A percentile compares a stretch with the other conserved stretches of the same genome.
These are phyloP conservation scores for Threskiornis aethiopicus DNA, from an alignment of 2,797 vertebrate species.

Conservation along the genomic window DNA sequence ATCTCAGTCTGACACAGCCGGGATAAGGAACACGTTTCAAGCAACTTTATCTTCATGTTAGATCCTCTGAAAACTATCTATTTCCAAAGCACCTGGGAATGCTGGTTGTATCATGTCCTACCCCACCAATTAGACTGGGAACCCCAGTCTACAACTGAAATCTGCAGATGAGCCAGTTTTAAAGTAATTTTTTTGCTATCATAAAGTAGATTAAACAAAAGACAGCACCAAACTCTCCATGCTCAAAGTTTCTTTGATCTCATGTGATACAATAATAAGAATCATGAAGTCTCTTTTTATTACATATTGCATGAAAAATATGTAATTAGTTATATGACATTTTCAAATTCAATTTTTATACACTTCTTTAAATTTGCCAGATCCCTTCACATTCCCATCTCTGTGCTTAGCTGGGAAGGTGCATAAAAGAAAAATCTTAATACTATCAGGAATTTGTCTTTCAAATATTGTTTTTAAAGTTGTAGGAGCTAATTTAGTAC, in stretches of 20 bases:
- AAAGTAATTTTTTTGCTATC: not conserved
- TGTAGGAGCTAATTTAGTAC: slow-evolving; percentile 58
- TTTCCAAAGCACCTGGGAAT: not conserved
- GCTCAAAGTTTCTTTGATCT: not conserved
- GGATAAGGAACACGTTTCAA: not conserved
- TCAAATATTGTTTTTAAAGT: slow-evolving; percentile 57
- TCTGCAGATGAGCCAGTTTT: not conserved
- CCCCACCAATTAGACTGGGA: not conserved
- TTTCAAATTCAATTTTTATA: not conserved
- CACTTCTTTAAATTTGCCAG: not conserved
- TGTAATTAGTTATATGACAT: not conserved
- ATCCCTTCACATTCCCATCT: not conserved
- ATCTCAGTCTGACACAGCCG: not conserved
- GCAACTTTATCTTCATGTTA: not conserved
- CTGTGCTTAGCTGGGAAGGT: not conserved
- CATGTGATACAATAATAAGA: not conserved
- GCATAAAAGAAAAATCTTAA: not conserved
- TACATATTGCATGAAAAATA: not conserved
- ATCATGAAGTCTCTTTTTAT: not conserved
- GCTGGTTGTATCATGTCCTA: not conserved
- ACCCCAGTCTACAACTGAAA: not conserved
- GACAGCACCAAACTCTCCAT: not conserved
- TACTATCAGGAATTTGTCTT: slow-evolving; percentile 14
- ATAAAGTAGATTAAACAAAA: not conserved
- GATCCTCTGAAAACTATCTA: not conserved